Conservation (phyloP, 2,888 invertebrate genomes). For the Thymelicus acteon region DNA sequence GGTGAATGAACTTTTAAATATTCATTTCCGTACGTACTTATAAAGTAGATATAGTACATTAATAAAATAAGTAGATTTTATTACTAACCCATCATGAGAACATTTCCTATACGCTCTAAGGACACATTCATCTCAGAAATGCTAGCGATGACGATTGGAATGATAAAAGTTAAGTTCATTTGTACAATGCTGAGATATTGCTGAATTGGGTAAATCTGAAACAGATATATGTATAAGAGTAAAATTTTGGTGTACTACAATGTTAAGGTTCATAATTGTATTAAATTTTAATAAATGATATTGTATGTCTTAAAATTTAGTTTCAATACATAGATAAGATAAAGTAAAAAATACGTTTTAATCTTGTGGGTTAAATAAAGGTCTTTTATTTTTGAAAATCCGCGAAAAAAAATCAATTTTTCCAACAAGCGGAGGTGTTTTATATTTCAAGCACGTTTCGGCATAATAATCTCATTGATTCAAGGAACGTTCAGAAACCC, state of each 20-base stretch:
- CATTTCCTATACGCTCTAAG: conserved; percentile 83
- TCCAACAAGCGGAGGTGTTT: not conserved
- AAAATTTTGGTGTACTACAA: too few species aligned
- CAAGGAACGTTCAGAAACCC: too few species aligned
- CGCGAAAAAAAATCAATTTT: not conserved
- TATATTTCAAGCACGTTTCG: not conserved
- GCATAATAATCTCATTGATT: too few species aligned
- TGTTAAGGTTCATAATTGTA: too few species aligned
- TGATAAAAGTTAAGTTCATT: conserved; percentile 82
- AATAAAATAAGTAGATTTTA: not conserved
- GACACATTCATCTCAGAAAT: conserved; percentile 85
- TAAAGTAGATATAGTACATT: too few species aligned
- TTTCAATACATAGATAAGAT: too few species aligned
- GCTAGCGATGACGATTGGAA: conserved; percentile 82
- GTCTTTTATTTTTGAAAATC: not conserved
- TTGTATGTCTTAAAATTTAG: too few species aligned
- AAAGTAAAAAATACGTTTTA: too few species aligned
- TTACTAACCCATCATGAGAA: conserved; percentile 77
- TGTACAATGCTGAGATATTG: conserved; percentile 85
- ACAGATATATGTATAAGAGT: conserved; percentile 44
- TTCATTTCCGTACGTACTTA: too few species aligned
- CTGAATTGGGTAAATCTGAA: conserved; percentile 85
- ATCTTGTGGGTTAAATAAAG: not conserved
- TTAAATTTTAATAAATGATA: too few species aligned
- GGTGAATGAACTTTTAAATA: too few species aligned